Base-by-base conservation (phyloP, 2,888 invertebrate species). In the Ichneumoninae sp. region DNA sequence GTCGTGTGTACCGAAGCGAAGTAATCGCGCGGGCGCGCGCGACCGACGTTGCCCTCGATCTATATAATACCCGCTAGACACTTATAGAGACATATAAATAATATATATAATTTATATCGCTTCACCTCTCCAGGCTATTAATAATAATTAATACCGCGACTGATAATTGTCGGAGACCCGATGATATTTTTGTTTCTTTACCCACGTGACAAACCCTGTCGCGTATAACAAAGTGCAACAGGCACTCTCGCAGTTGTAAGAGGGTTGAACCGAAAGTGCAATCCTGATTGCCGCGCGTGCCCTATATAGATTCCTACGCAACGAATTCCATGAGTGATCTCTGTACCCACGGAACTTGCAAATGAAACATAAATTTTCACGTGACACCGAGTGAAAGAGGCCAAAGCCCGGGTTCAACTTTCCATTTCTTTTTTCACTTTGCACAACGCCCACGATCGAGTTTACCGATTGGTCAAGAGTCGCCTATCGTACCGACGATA, bases 131-230 rank as follows among this genome's bases (percentile, higher is more conserved):
- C 57, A 69, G 75, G 80, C 86, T 86, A 80, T 89, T 88, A 90
- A 90, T 90, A 89, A 86, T 79, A 87, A 90, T 88, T 88, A 88
- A 90, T 86, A 86, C 86, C 82, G 83, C 68, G 78, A 82, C 76
- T 87, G 86, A 87, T 88, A 88, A 89, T 88, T 33, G 22, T 71
- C 57, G 47, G 60, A 60, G 33, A 74, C 74, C 19, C 50, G 5
- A 47, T 19, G 44, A 60, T 13, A 47, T 47, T 74, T 47, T 50
- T 13, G 30, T 62, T 16, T 30, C 16, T 8, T 62, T 50, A 74
- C 62, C 65, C 62, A 47, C 60, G 47, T 60, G 72, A 40, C n/a
- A 44, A 71, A 71, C 16, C 33, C 40, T 22, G 13, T 5, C 22
- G 52, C 33, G 4, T 36, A 6, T 13, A n/a, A 36, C 40, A 72